phyloP scores from a whole-genome alignment of 2,113 vertebrate species.

The Caracal caracal region DNA sequence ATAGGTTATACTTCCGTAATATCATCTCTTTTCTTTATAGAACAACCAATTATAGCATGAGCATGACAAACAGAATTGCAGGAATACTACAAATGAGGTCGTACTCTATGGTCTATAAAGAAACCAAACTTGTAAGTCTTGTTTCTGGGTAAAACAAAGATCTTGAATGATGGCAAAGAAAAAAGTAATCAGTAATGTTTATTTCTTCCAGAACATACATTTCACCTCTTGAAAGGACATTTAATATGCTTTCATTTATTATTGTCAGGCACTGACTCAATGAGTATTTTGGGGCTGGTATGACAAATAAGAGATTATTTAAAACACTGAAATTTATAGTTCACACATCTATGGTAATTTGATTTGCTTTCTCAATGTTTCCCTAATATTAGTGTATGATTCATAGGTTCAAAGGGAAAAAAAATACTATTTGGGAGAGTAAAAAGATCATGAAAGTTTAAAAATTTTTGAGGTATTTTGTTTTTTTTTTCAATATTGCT shows the following conservation, averaged over 20 bases:
- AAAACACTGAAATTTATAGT: constrained; percentile 4
- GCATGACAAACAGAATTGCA: background rate
- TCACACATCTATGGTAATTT: background rate
- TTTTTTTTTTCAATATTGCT: background rate
- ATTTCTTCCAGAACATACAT: background rate
- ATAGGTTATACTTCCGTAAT: background rate
- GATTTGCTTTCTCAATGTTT: background rate
- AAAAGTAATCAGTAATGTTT: background rate
- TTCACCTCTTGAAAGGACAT: background rate
- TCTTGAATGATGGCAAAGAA: background rate
- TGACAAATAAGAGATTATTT: background rate
- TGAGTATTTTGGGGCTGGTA: background rate
- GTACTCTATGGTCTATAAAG: background rate
- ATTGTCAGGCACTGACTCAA: background rate
- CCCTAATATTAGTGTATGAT: background rate
- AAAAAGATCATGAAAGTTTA: background rate
- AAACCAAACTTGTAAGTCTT: background rate
- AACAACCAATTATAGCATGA: background rate
- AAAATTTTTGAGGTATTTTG: background rate
- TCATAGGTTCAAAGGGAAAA: background rate
- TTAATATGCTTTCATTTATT: background rate
- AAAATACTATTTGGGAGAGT: background rate
- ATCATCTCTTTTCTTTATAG: background rate
- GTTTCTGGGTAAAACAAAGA: background rate
- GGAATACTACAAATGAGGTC: background rate